These are phyloP conservation scores for Nyleta sp. DNA, from an alignment of 2,888 invertebrate genomes.

Conservation along the genomic window DNA sequence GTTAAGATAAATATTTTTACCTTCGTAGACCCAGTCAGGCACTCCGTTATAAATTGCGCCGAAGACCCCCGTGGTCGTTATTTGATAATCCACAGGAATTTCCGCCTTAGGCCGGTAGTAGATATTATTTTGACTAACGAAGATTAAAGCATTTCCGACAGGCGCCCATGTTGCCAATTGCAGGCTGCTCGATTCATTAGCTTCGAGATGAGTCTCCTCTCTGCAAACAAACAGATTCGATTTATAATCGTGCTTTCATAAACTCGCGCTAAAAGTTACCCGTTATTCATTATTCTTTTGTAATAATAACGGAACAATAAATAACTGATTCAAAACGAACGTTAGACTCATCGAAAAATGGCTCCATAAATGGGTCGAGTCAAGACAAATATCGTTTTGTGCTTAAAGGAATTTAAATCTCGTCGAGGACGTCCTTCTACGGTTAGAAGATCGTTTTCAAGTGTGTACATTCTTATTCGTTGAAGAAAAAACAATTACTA, in stretches of 20 bases:
- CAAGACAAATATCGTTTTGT: too few species aligned
- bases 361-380: too few species aligned
- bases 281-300: too few species aligned
- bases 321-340: too few species aligned
- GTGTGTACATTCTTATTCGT: too few species aligned
- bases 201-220: conserved; percentile 70
- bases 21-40: conserved; percentile 98
- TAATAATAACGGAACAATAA: too few species aligned
- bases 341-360: too few species aligned
- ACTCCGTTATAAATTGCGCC: conserved; percentile 91
- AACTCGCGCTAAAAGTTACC: too few species aligned
- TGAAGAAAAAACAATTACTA: too few species aligned
- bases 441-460: too few species aligned
- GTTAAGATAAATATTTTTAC: conserved; percentile 81
- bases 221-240: conserved; percentile 64
- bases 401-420: too few species aligned
- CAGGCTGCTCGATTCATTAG: conserved; percentile 81
- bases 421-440: too few species aligned
- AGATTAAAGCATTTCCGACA: conserved; percentile 87
- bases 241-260: neutral
- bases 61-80: conserved; percentile 86
- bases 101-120: conserved; percentile 87
- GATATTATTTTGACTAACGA: conserved; percentile 89
- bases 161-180: conserved; percentile 92
- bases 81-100: conserved; percentile 82